A percentile compares a stretch with the other conserved stretches of the same genome.
Conservation (phyloP, 2,888 invertebrate genomes). For the Dynastes grantii region DNA sequence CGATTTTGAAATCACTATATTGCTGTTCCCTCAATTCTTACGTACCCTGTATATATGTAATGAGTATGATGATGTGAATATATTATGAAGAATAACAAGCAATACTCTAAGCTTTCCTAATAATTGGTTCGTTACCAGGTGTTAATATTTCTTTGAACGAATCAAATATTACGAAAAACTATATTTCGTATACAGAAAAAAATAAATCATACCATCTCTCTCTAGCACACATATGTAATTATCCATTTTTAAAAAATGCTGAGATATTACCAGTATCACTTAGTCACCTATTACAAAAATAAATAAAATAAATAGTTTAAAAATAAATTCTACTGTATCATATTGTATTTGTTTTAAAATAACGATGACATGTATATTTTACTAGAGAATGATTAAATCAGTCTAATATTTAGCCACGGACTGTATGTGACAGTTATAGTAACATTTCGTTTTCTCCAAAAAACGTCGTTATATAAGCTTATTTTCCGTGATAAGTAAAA, state of each 20-base stretch:
- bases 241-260: neutral
- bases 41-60: slow-evolving; percentile 47
- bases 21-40: slow-evolving; percentile 37
- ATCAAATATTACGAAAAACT: no score
- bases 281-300: neutral
- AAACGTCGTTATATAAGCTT: slow-evolving; percentile 21
- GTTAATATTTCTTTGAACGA: neutral
- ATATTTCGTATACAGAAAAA: no score
- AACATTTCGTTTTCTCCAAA: slow-evolving; percentile 5
- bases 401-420: slow-evolving; percentile 42
- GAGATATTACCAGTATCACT: neutral
- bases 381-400: slow-evolving; percentile 36
- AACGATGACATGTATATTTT: slow-evolving; percentile 13
- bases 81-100: slow-evolving; percentile 27
- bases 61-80: slow-evolving; percentile 24
- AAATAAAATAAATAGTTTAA: slow-evolving; percentile 9
- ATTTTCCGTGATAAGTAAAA: slow-evolving; percentile 23
- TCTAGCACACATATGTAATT: slow-evolving; percentile 1
- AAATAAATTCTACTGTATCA: neutral
- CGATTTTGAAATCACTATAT: slow-evolving; percentile 9
- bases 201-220: neutral
- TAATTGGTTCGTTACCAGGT: neutral
- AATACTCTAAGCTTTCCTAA: neutral
- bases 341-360: neutral
- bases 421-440: slow-evolving; percentile 27